A percentile compares a stretch with the other conserved stretches of the same genome.
phyloP scores from a whole-genome alignment of 2,888 invertebrate species.

The Rhopalosiphum nymphaeae region DNA sequence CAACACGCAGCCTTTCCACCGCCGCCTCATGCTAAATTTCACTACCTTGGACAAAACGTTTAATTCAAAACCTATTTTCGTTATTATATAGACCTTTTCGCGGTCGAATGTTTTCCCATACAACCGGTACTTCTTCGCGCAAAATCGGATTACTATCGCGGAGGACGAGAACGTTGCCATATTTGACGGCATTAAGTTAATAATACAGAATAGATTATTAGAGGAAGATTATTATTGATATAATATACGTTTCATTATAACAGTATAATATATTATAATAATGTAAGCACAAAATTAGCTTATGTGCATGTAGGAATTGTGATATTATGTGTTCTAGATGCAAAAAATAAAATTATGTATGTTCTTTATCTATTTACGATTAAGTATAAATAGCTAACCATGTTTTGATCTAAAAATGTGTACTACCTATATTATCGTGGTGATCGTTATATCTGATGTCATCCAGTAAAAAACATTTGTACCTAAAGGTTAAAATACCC shows the following conservation, averaged over 20 bases:
- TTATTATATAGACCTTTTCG: slow-evolving; percentile 15
- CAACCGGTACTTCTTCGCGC: not conserved
- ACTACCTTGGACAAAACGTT: slow-evolving; percentile 41
- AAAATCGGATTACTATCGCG: not conserved
- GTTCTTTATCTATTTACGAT: not conserved
- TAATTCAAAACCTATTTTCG: slow-evolving; percentile 22
- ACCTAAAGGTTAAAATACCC: not conserved
- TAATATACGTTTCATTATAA: not conserved
- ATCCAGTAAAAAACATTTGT: not conserved
- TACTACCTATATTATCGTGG: not conserved
- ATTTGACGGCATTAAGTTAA: not conserved
- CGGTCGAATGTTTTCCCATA: not conserved
- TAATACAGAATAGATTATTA: not conserved
- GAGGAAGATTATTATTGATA: not conserved
- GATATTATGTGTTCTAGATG: not conserved
- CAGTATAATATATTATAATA: not conserved
- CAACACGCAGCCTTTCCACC: not conserved
- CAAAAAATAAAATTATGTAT: not conserved
- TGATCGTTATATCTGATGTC: not conserved
- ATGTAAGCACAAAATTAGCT: not conserved
- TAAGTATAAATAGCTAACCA: not conserved
- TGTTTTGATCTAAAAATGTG: not conserved
- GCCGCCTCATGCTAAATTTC: slow-evolving; percentile 10
- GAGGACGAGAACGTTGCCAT: not conserved
- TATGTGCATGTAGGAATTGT: not conserved